phyloP scores from a whole-genome alignment of 2,888 invertebrate genomes.

The Bedellia somnulentella region DNA sequence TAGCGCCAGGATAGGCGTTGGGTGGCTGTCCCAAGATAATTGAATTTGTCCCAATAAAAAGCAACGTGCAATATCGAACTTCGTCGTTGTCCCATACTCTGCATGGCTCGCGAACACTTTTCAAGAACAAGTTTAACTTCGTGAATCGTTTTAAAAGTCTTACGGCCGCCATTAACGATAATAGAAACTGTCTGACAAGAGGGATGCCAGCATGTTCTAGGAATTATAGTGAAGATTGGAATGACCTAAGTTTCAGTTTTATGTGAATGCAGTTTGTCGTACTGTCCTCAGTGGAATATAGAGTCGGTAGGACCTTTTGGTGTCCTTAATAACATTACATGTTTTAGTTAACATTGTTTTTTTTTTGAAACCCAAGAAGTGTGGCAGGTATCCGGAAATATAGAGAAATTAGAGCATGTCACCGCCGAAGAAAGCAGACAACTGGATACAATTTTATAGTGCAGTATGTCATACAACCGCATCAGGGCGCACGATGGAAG shows the following conservation, averaged over 20 bases:
- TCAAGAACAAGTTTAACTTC: slow-evolving; percentile 48
- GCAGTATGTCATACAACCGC: too few relatives aligned
- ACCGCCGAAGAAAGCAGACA: too few relatives aligned
- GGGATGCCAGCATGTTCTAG: slow-evolving; percentile 36
- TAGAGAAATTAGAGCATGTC: too few relatives aligned
- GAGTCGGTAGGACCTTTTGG: too few relatives aligned
- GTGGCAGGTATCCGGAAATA: too few relatives aligned
- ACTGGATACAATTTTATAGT: too few relatives aligned
- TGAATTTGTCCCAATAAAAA: slow-evolving; percentile 47
- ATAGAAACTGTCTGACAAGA: slow-evolving; percentile 48
- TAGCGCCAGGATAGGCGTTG: too few relatives aligned
- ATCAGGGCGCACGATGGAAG: too few relatives aligned
- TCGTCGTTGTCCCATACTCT: slow-evolving; percentile 27
- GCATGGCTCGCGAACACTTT: slow-evolving; percentile 43
- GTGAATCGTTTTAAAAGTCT: slow-evolving; percentile 54
- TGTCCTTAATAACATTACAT: too few relatives aligned
- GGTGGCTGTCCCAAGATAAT: slow-evolving; percentile 29
- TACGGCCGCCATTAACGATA: slow-evolving; percentile 54
- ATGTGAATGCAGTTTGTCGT: slow-evolving; percentile 22
- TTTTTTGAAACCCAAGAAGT: too few relatives aligned
- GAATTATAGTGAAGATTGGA: slow-evolving; percentile 41
- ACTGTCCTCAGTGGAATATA: too few relatives aligned
- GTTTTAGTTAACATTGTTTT: too few relatives aligned
- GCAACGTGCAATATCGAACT: slow-evolving; percentile 46
- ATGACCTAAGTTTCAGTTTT: slow-evolving; percentile 50